These are phyloP conservation scores for Phyllotreta cruciferae DNA, from an alignment of 2,888 invertebrate species.

Conservation along the genomic window DNA sequence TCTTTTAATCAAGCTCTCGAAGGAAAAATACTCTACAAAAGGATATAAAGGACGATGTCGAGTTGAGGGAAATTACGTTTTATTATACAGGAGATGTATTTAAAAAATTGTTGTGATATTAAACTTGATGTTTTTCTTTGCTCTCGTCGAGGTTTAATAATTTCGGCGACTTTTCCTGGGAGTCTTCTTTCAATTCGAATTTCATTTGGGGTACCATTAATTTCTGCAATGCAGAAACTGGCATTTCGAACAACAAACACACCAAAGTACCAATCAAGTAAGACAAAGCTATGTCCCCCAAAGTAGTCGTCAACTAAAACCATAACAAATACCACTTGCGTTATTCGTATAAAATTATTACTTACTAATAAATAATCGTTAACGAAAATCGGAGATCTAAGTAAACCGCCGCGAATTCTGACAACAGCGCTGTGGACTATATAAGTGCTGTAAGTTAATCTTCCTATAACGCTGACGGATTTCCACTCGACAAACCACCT, in stretches of 20 bases:
- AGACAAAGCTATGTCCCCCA: constrained; percentile 45
- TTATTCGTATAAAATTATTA: constrained; percentile 7
- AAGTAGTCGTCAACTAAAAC: constrained; percentile 41
- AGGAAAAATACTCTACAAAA: too few relatives aligned
- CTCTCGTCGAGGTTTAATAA: too few relatives aligned
- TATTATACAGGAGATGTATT: too few relatives aligned
- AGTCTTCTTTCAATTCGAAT: not conserved
- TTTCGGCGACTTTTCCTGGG: too few relatives aligned
- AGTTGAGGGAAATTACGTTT: too few relatives aligned
- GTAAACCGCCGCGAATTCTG: constrained; percentile 41
- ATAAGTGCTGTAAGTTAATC: constrained; percentile 51
- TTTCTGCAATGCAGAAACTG: constrained; percentile 52
- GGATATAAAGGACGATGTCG: too few relatives aligned
- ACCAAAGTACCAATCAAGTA: constrained; percentile 48
- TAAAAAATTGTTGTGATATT: too few relatives aligned
- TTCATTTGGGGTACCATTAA: constrained; percentile 31
- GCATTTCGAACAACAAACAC: constrained; percentile 52
- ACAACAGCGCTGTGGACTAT: constrained; percentile 47
- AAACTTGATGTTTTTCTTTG: too few relatives aligned
- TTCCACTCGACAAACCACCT: constrained; percentile 45
- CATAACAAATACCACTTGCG: constrained; percentile 5
- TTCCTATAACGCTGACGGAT: constrained; percentile 47
- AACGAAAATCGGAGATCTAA: constrained; percentile 42
- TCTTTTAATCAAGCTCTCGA: too few relatives aligned
- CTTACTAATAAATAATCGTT: constrained; percentile 45